Conservation (phyloP, 2,888 invertebrate genomes). For the Drosophila putrida region DNA sequence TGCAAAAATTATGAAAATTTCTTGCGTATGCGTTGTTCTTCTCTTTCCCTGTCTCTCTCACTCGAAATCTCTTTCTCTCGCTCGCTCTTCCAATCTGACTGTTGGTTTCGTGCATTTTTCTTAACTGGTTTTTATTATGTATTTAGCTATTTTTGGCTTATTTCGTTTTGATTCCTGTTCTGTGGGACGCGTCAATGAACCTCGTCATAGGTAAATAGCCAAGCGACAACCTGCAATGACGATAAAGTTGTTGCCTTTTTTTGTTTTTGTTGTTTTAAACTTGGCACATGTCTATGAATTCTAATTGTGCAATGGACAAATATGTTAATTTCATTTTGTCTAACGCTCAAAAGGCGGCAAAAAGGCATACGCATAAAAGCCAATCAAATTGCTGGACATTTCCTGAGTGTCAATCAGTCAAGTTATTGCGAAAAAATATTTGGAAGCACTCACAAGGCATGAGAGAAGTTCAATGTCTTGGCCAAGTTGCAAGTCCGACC, state of each 20-base stretch:
- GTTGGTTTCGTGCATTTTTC: conserved; percentile 51
- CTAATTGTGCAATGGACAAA: conserved; percentile 69
- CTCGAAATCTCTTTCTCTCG: background rate
- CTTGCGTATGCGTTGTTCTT: conserved; percentile 30
- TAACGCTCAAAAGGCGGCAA: conserved; percentile 73
- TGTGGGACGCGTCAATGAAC: conserved; percentile 74
- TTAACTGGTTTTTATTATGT: conserved; percentile 73
- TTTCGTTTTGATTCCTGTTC: conserved; percentile 82
- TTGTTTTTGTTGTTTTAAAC: conserved; percentile 20
- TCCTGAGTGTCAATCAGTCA: conserved; percentile 80
- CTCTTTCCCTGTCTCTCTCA: background rate
- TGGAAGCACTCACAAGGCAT: conserved; percentile 24
- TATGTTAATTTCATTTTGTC: conserved; percentile 69
- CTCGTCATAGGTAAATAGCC: conserved; percentile 42
- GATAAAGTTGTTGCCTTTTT: conserved; percentile 46
- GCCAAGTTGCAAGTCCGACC: conserved; percentile 35
- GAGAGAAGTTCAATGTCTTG: conserved; percentile 53
- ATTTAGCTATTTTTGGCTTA: conserved; percentile 80
- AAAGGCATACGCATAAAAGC: conserved; percentile 61
- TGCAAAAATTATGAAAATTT: conserved; percentile 79
- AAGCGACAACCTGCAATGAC: conserved; percentile 20
- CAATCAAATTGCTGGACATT: conserved; percentile 81
- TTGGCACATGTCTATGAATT: conserved; percentile 77
- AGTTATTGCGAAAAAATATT: conserved; percentile 56
- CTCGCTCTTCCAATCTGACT: background rate